Evolutionary conservation across 2,797 vertebrate species (phyloP).

Genomic region (Sebastiscus tertius): DNA sequence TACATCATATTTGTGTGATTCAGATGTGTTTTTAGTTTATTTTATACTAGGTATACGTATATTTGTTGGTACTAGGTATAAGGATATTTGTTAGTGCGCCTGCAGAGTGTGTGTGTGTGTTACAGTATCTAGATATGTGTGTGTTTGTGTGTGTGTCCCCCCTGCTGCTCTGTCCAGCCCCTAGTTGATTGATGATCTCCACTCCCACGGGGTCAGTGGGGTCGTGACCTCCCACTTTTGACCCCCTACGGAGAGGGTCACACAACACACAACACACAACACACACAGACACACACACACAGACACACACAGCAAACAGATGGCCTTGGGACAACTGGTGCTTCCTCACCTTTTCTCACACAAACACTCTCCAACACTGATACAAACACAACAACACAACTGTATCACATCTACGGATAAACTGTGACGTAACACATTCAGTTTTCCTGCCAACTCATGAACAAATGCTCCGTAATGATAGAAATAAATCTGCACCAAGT

Average conservation of each 20-base stretch:
- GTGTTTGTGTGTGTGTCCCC: slow-evolving; percentile 21
- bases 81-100: neutral
- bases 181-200: slow-evolving; percentile 86
- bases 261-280: slow-evolving; percentile 34
- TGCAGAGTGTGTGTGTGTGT: neutral
- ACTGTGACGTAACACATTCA: neutral
- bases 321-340: slow-evolving; percentile 77
- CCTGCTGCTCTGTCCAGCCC: slow-evolving; percentile 82
- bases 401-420: neutral
- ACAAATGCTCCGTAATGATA: neutral
- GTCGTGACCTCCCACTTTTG: slow-evolving; percentile 84
- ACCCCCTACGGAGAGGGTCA: slow-evolving; percentile 77
- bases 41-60: neutral
- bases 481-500: neutral
- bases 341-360: slow-evolving; percentile 72
- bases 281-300: slow-evolving; percentile 38
- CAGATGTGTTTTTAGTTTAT: neutral
- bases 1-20: neutral
- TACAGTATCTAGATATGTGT: slow-evolving; percentile 20
- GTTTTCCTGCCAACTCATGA: neutral
- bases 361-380: slow-evolving; percentile 2
- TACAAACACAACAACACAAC: slow-evolving; percentile 18
- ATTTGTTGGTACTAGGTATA: too few species aligned
- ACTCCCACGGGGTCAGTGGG: slow-evolving; percentile 84
- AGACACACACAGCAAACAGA: slow-evolving; percentile 76